Conservation (phyloP, 2,113 vertebrate species). For the Heterotis niloticus region DNA sequence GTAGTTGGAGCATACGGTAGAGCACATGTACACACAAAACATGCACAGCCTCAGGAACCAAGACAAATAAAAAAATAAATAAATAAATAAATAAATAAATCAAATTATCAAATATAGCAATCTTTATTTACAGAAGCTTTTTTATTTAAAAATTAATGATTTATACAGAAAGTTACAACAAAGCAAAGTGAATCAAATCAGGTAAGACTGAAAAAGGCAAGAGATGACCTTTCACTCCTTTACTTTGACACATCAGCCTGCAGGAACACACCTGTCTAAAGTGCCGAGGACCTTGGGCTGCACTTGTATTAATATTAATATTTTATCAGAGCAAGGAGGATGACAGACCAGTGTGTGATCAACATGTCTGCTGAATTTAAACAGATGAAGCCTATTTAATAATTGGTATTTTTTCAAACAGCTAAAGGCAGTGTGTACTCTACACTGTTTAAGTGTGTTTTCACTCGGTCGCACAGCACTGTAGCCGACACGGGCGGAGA, state of each 20-base stretch:
- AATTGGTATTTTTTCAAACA: slow-evolving; percentile 17
- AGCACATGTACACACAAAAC: too few relatives aligned
- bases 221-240: not conserved
- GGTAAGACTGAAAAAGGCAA: slow-evolving; percentile 15
- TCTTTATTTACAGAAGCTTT: slow-evolving; percentile 42
- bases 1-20: too few relatives aligned
- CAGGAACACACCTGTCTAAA: slow-evolving; percentile 25
- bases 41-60: too few relatives aligned
- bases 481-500: slow-evolving; percentile 9
- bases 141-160: slow-evolving; percentile 39
- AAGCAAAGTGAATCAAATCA: slow-evolving; percentile 23
- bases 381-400: not conserved
- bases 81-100: too few relatives aligned
- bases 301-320: slow-evolving; percentile 9
- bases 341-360: not conserved
- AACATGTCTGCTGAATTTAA: not conserved
- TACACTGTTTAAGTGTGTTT: slow-evolving; percentile 9
- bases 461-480: slow-evolving; percentile 2
- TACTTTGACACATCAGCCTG: slow-evolving; percentile 21
- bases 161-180: slow-evolving; percentile 39
- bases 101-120: slow-evolving; percentile 46
- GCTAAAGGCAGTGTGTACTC: slow-evolving; percentile 21
- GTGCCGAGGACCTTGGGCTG: slow-evolving; percentile 18
- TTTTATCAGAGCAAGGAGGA: not conserved
- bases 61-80: not conserved